A percentile compares a stretch with the other conserved stretches of the same genome.
phyloP scores from a whole-genome alignment of 1,140 invertebrate genomes.

The Pseudobourletiella spinata region DNA sequence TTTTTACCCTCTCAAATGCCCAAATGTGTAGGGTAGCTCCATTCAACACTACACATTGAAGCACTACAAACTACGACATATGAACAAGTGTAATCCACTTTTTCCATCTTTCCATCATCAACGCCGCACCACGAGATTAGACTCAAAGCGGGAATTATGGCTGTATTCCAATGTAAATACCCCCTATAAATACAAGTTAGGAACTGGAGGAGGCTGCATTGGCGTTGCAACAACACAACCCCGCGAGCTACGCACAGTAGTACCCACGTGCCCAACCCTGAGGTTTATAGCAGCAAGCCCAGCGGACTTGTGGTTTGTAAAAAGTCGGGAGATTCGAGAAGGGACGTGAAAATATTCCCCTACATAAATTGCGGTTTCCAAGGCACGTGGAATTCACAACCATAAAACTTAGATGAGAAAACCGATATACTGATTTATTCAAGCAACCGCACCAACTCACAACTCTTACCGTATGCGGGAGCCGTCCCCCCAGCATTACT shows the following conservation, averaged over 20 bases:
- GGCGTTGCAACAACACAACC: not conserved
- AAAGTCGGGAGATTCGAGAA: not conserved
- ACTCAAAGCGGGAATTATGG: too few relatives aligned
- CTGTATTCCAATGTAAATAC: not conserved
- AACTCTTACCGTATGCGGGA: not conserved
- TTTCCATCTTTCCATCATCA: too few relatives aligned
- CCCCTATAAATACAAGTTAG: not conserved
- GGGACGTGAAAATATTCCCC: conserved; percentile 1
- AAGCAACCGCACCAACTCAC: not conserved
- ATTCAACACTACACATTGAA: too few relatives aligned
- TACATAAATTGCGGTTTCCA: not conserved
- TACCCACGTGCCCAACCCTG: not conserved
- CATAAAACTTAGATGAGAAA: conserved; percentile 9
- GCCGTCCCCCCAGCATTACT: too few relatives aligned
- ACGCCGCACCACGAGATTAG: too few relatives aligned
- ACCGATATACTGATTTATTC: conserved; percentile 11
- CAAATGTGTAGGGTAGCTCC: too few relatives aligned
- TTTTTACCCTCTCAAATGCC: too few relatives aligned
- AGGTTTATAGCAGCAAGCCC: not conserved
- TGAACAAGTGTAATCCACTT: too few relatives aligned
- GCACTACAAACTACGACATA: too few relatives aligned
- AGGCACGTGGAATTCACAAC: conserved; percentile 5
- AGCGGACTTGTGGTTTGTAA: too few relatives aligned
- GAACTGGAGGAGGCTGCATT: too few relatives aligned
- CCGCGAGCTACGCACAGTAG: not conserved